Base-by-base conservation (phyloP, 1,140 invertebrate genomes). In the Venturia canescens region DNA sequence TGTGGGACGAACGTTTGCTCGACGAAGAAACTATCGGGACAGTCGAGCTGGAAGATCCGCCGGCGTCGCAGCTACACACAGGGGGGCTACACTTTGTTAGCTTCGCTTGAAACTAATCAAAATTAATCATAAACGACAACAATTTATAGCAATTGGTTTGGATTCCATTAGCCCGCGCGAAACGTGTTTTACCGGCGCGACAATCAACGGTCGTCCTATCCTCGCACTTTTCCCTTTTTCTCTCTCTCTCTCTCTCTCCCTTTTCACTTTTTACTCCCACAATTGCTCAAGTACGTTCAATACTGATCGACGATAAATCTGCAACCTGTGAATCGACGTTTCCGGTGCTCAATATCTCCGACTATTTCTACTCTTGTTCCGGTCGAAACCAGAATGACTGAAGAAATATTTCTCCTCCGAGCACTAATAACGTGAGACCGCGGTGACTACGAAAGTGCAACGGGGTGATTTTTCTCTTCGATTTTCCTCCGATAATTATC, bases 71-170 rank as follows among this genome's bases (percentile, higher is more conserved):
- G 84, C 86, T 85, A 88, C 50, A 53, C n/a, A 53, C n/a, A 53
- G n/a, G 50, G 86, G 44, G 48, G 75, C 87, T 89, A n/a, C 87
- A 88, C 86, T 89, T 89, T 87, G 90, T 91, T 91, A 91, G 90
- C 88, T 87, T 85, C 82, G 88, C 85, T 91, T 91, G 86, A 88
- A 89, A 91, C 88, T 90, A 91, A 91, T 91, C 89, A 90, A 90
- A 91, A 91, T 91, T 91, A 91, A 91, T 91, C 90, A 91, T 90
- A 91, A 91, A 86, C 88, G 84, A 71, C 86, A 91, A 90, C 89
- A 91, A 91, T 91, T 91, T 89, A 91, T 91, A 87, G 86, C 89
- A 91, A 91, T 91, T 91, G 90, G 88, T 88, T 87, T 86, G 88
- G 89, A 90, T 90, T 91, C 87, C 87, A 90, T 90, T 89, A 90